Evolutionary conservation across 1,140 invertebrate species (phyloP), one percentile per base, ranked within the genome.

Genomic region (Thalassaphorura encarpata): DNA sequence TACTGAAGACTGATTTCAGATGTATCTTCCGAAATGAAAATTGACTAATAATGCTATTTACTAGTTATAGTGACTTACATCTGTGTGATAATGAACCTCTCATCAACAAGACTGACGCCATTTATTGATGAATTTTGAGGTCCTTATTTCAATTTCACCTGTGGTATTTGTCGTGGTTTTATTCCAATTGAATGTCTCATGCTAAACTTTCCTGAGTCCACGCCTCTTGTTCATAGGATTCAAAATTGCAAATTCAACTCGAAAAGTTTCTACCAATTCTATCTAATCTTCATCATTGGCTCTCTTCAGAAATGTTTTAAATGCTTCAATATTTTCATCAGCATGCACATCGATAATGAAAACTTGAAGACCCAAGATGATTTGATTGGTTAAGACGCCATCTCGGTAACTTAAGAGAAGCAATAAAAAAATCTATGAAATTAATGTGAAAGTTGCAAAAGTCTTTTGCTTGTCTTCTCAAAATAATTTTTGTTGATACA

Each of bases 381-480:
- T 21, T 39, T 56, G 50, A 5, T 45, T 16, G 11, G 53, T 46
- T 15, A 60, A 39, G 8, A 52, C 41, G 11, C 26, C 27, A n/a
- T 11, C n/a, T 56, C 52, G 16, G 49, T 21, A 48, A n/a, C n/a
- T n/a, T n/a, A n/a, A n/a, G n/a, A n/a, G n/a, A n/a, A n/a, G n/a
- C n/a, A n/a, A n/a, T n/a, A n/a, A n/a, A n/a, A n/a, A n/a, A n/a
- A n/a, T n/a, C n/a, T n/a, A n/a, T n/a, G n/a, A n/a, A n/a, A n/a
- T n/a, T n/a, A n/a, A n/a, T n/a, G n/a, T n/a, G n/a, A n/a, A n/a
- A n/a, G n/a, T n/a, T n/a, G n/a, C n/a, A n/a, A n/a, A 11, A 80
- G 67, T 15, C 77, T 78, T 43, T 69, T 61, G 23, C 52, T 59
- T 5, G 71, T 60, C 1, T 59, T 41, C 39, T 69, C 60, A 41